Conservation (phyloP, 2,797 vertebrate genomes). For the Microcaecilia unicolor region DNA sequence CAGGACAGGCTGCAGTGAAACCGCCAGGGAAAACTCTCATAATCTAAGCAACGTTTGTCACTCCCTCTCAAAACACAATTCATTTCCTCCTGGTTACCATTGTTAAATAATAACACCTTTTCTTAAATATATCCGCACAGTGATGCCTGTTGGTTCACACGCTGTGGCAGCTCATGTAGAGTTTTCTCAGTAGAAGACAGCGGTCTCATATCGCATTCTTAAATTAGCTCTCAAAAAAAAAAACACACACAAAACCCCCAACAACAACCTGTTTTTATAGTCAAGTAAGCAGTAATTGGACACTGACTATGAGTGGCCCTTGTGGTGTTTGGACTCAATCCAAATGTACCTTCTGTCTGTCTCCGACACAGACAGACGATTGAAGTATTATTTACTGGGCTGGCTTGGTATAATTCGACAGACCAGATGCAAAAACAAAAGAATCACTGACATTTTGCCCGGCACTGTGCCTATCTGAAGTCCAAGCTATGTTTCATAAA, state of each 20-base stretch:
- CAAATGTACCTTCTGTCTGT: constrained; percentile 75
- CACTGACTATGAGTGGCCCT: constrained; percentile 66
- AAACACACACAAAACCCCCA: too few species aligned
- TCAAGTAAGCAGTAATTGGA: constrained; percentile 66
- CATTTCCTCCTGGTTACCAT: background rate
- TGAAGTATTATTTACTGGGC: constrained; percentile 63
- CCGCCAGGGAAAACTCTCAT: too few species aligned
- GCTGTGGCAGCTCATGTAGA: too few species aligned
- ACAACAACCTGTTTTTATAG: constrained; percentile 58
- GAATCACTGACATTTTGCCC: constrained; percentile 52
- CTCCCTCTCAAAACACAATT: background rate
- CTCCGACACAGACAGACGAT: constrained; percentile 65
- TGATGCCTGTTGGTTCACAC: constrained; percentile 24
- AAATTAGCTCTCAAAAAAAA: constrained; percentile 48
- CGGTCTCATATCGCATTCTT: constrained; percentile 47
- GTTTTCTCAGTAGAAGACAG: constrained; percentile 19
- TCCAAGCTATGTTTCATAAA: constrained; percentile 50
- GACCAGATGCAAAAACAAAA: constrained; percentile 70
- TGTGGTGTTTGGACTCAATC: constrained; percentile 56
- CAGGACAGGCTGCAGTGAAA: too few species aligned
- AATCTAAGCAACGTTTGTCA: too few species aligned
- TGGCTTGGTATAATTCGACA: constrained; percentile 56
- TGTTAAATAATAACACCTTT: background rate
- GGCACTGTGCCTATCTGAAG: constrained; percentile 45
- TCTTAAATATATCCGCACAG: constrained; percentile 14